These are phyloP conservation scores for Bombycilla garrulus DNA, from an alignment of 2,113 vertebrate species.

Conservation along the genomic window DNA sequence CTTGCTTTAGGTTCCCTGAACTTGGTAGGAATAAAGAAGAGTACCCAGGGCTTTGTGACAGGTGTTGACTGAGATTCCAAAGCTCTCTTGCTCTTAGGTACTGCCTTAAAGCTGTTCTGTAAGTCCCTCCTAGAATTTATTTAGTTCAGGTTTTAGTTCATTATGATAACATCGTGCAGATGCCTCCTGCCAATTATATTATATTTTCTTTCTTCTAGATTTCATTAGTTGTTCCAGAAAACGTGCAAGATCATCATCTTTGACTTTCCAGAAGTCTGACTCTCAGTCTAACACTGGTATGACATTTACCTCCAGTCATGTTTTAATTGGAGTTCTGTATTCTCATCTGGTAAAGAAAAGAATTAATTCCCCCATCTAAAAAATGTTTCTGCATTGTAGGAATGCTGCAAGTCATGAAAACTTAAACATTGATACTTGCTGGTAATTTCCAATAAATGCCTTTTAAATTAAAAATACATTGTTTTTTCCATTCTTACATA, in stretches of 20 bases:
- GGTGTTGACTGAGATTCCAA: background rate
- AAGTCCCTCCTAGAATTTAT: background rate
- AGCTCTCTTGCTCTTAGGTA: background rate
- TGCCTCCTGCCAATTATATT: background rate
- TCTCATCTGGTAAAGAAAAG: background rate
- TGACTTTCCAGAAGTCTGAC: conserved; percentile 61
- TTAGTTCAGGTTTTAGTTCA: background rate
- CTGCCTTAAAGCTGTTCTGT: background rate
- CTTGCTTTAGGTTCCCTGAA: background rate
- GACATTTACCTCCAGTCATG: background rate
- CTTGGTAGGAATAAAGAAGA: background rate
- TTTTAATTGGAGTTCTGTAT: background rate
- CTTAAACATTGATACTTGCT: background rate
- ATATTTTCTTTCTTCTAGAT: conserved; percentile 58
- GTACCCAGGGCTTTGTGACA: background rate
- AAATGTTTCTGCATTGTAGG: background rate
- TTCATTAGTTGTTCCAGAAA: conserved; percentile 68
- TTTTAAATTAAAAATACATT: background rate
- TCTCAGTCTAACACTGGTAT: conserved; percentile 49
- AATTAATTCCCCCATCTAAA: background rate
- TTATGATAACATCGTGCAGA: background rate
- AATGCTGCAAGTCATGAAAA: background rate
- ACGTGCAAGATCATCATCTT: conserved; percentile 69
- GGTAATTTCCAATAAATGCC: background rate
- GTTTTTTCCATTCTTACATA: background rate